Conservation (phyloP, 2,888 invertebrate genomes). For the Kryphioiulus occultus region DNA sequence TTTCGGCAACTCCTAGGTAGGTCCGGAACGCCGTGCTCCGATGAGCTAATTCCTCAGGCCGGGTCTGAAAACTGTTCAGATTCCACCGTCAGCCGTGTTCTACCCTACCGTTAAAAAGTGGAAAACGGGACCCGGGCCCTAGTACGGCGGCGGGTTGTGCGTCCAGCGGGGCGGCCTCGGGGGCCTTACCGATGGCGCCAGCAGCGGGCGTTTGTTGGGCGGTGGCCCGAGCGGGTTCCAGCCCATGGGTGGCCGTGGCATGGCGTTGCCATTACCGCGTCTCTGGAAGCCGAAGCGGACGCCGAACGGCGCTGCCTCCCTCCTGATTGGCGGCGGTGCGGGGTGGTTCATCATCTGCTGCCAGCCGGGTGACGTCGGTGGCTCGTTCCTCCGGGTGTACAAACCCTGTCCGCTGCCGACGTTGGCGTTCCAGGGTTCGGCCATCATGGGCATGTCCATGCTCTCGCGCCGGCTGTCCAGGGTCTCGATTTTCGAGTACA, state of each 20-base stretch:
- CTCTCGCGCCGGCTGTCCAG: conserved; percentile 21
- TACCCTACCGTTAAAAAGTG: too few species aligned
- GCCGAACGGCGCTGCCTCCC: background rate
- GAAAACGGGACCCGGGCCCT: background rate
- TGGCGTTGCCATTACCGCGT: background rate
- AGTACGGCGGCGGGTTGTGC: background rate
- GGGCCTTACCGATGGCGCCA: background rate
- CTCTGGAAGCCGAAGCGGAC: background rate
- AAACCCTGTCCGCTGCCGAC: background rate
- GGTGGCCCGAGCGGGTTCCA: background rate
- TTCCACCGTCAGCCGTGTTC: too few species aligned
- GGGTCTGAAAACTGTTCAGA: too few species aligned
- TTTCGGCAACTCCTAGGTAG: too few species aligned
- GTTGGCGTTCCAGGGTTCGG: background rate
- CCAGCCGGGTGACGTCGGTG: background rate
- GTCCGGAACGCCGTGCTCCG: too few species aligned
- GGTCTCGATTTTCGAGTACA: conserved; percentile 42
- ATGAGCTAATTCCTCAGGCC: too few species aligned
- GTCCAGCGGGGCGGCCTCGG: background rate
- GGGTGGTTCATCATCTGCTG: background rate
- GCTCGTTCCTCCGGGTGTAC: background rate
- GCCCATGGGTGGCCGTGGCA: background rate
- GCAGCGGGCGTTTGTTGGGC: background rate
- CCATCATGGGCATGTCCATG: background rate
- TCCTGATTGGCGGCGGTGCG: background rate